Conservation (phyloP, 2,797 vertebrate genomes). For the Hyperoplus lanceolatus region DNA sequence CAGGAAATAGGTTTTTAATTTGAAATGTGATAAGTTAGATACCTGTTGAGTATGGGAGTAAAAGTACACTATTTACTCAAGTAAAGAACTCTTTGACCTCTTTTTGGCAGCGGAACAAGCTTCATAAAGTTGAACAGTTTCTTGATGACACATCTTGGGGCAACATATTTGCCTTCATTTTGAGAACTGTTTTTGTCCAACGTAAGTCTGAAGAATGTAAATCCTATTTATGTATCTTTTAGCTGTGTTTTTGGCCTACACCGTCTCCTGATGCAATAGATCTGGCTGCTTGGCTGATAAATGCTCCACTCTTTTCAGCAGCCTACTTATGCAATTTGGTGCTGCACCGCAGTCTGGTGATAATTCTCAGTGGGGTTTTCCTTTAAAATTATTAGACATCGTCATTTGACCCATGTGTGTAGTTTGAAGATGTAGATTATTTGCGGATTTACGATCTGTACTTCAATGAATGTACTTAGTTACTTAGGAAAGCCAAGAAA, state of each 20-base stretch:
- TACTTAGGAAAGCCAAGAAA: not conserved
- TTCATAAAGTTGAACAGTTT: not conserved
- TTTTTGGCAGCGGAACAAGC: not conserved
- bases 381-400: not conserved
- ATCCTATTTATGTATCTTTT: not conserved
- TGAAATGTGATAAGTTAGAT: not conserved
- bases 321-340: not conserved
- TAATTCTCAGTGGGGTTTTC: not conserved
- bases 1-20: not conserved
- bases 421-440: not conserved
- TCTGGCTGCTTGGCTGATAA: conserved; percentile 8
- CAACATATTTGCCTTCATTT: conserved; percentile 12
- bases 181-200: conserved; percentile 14
- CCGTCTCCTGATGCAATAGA: not conserved
- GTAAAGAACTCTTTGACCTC: conserved; percentile 4
- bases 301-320: conserved; percentile 1
- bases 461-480: not conserved
- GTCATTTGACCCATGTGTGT: not conserved
- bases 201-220: not conserved
- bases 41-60: not conserved
- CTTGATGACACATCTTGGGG: not conserved
- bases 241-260: not conserved
- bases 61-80: not conserved
- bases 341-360: not conserved
- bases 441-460: not conserved